Evolutionary conservation across 2,797 vertebrate genomes (phyloP).

Genomic region (Hapalemur alaotrensis): DNA sequence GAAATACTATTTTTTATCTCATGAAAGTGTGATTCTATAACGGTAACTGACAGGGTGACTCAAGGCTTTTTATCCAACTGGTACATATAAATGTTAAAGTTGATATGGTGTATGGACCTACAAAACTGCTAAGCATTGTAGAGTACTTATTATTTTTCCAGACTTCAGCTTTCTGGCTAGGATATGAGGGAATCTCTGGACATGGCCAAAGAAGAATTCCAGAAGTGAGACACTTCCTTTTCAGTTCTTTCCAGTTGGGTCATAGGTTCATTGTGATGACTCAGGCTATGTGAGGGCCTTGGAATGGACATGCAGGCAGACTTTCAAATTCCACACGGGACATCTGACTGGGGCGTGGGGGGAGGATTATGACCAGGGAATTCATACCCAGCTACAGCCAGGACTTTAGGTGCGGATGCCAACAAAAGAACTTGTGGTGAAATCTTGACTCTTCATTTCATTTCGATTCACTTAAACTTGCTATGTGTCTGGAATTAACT

Average conservation of each 20-base stretch:
- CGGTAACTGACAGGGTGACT: background rate
- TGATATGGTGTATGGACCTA: background rate
- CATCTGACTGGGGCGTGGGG: background rate
- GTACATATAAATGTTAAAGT: background rate
- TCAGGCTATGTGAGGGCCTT: background rate
- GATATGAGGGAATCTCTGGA: constrained; percentile 19
- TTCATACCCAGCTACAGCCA: background rate
- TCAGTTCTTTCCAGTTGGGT: constrained; percentile 63
- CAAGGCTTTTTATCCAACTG: background rate
- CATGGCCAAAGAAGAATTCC: constrained; percentile 60
- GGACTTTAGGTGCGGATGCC: background rate
- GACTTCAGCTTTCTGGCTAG: constrained; percentile 41
- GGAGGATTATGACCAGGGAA: background rate
- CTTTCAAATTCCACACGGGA: background rate
- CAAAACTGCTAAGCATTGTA: constrained; percentile 18
- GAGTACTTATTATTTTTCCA: constrained; percentile 1
- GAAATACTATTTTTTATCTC: background rate
- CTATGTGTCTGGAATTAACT: background rate
- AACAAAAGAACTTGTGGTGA: background rate
- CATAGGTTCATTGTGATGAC: constrained; percentile 47
- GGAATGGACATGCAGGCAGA: background rate
- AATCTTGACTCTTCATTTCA: background rate
- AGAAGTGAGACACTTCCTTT: constrained; percentile 47
- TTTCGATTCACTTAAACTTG: background rate
- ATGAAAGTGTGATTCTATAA: background rate